Evolutionary conservation across 92 coral and sea anemone genomes (phyloP).

Genomic region (Pocillopora meandrina): DNA sequence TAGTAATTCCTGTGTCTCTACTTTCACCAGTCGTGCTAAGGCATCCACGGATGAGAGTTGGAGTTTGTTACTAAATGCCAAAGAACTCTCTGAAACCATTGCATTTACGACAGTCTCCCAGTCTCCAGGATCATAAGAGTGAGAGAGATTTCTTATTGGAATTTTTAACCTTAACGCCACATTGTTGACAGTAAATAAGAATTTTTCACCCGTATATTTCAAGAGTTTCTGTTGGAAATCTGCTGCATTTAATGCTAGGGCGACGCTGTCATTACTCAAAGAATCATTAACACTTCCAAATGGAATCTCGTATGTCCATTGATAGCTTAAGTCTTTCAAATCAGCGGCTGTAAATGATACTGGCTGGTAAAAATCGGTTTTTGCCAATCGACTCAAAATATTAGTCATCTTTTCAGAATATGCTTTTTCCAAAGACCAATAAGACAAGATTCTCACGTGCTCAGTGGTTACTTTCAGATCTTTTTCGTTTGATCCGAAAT

Average conservation of each 20-base stretch:
- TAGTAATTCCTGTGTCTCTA: constrained; percentile 36
- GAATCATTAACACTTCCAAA: constrained; percentile 10
- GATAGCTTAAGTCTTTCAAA: constrained; percentile 21
- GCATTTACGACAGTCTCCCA: constrained; percentile 73
- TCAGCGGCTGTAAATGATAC: neutral
- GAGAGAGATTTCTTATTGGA: constrained; percentile 39
- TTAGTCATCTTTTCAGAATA: neutral
- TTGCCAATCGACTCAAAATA: neutral
- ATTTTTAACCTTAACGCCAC: constrained; percentile 63
- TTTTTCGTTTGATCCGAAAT: too few species aligned
- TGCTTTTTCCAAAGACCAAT: neutral
- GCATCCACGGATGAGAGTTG: constrained; percentile 30
- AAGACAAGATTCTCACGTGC: neutral
- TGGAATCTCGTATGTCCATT: constrained; percentile 45
- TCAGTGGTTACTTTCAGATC: constrained; percentile 21
- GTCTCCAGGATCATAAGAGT: constrained; percentile 63
- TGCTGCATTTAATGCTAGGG: neutral
- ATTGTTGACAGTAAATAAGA: constrained; percentile 35
- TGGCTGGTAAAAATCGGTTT: accelerated
- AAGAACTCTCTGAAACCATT: constrained; percentile 60
- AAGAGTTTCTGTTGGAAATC: constrained; percentile 24
- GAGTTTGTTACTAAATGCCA: constrained; percentile 36
- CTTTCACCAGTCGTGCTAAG: constrained; percentile 54
- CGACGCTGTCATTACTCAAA: neutral
- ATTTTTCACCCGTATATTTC: constrained; percentile 36